Evolutionary conservation across 2,888 invertebrate genomes (phyloP), one percentile per base, ranked within the genome.

Genomic region (Xiphydria camelus): DNA sequence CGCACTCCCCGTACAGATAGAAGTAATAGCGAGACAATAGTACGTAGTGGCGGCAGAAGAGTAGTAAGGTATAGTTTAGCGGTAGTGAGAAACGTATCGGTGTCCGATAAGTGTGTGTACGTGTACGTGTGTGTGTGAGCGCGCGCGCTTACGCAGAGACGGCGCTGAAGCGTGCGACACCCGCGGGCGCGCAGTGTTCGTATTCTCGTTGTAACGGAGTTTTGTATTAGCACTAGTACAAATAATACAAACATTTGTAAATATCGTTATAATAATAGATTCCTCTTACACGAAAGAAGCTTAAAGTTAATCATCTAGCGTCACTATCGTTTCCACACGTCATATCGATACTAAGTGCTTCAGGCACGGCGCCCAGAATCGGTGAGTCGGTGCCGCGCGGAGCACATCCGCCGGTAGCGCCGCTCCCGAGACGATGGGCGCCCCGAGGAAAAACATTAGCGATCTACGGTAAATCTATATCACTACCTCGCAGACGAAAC

Each of bases 181-280:
- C n/a, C n/a, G n/a, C n/a, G n/a, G n/a, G n/a, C 26, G 10, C 36
- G 23, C 17, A 33, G 29, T 34, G 22, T 32, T 38, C 12, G 22
- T 19, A 25, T 42, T 12, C 21, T 26, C 23, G 14, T 45, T 36
- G 36, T 45, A 66, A 59, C 68, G 68, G 68, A 74, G 70, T 71
- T 73, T 73, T 72, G 71, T 71, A 73, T 73, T 73, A 73, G 66
- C 66, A 53, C 69, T 70, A 70, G 65, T 61, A 72, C 61, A 72
- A 73, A 74, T 68, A 69, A 73, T 73, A 73, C 68, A 73, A 74
- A 74, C 65, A 64, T 70, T 69, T 72, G 68, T 70, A 71, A 72
- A 73, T 71, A 70, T 62, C 57, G 51, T 71, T 60, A 68, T 66
- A 65, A 59, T 67, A 65, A 69, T 63, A 36, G 64, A 53, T 66